Evolutionary conservation across 2,888 invertebrate species (phyloP).

Genomic region (Plebejus anna): DNA sequence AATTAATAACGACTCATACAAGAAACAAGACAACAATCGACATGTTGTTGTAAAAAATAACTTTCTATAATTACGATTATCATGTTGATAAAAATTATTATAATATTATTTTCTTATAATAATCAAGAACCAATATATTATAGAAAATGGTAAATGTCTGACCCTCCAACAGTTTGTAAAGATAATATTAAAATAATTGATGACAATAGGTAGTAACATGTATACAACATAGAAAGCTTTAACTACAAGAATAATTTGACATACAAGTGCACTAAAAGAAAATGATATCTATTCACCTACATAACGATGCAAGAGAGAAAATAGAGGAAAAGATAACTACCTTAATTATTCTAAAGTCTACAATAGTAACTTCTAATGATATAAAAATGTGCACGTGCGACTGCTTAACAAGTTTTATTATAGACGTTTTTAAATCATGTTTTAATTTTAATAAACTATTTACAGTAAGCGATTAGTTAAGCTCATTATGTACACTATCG

Average conservation of each 20-base stretch:
- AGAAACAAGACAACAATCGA: not conserved
- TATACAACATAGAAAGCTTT: slow-evolving; percentile 17
- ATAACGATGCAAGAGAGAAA: slow-evolving; percentile 17
- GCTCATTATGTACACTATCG: slow-evolving; percentile 23
- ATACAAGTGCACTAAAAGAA: slow-evolving; percentile 19
- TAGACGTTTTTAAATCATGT: not conserved
- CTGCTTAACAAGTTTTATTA: not conserved
- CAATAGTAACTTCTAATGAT: slow-evolving; percentile 4
- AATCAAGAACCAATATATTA: not conserved
- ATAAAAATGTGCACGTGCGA: slow-evolving; percentile 1
- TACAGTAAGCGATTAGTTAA: slow-evolving; percentile 29
- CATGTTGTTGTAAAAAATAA: not conserved
- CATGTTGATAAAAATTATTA: not conserved
- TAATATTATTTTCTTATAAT: not conserved
- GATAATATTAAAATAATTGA: slow-evolving; percentile 22
- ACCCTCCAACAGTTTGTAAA: slow-evolving; percentile 16
- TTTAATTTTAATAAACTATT: slow-evolving; percentile 20
- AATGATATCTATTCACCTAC: slow-evolving; percentile 7
- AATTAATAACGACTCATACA: slow-evolving; percentile 4
- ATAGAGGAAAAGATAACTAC: slow-evolving; percentile 5
- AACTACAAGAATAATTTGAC: slow-evolving; percentile 13
- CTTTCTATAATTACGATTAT: not conserved
- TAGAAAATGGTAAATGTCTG: not conserved
- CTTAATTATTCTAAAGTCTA: not conserved
- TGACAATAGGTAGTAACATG: slow-evolving; percentile 6